These are phyloP conservation scores for Sorex araneus DNA, from an alignment of 2,113 vertebrate genomes.

Conservation along the genomic window DNA sequence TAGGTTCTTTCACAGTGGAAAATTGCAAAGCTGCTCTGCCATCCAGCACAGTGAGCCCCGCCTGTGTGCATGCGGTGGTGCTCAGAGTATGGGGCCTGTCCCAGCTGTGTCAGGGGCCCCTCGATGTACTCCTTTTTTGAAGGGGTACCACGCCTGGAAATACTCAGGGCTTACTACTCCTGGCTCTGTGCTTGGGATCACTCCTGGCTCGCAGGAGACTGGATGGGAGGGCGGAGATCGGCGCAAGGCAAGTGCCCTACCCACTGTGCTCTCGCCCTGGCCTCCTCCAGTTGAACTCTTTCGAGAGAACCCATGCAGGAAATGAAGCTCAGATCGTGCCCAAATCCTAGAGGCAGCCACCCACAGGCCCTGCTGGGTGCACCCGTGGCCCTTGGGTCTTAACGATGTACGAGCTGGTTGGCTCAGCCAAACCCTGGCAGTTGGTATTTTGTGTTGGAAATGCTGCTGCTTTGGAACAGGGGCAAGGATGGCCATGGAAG, in stretches of 20 bases:
- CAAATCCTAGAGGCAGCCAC: not conserved
- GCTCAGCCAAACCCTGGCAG: constrained; percentile 16
- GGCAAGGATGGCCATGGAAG: not conserved
- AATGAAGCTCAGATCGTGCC: constrained; percentile 3
- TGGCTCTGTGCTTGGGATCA: no score
- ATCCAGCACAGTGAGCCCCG: not conserved
- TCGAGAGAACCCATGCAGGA: constrained; percentile 7
- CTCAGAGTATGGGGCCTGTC: no score
- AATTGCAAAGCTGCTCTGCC: not conserved
- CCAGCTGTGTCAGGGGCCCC: no score
- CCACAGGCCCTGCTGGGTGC: not conserved
- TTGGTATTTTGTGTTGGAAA: not conserved
- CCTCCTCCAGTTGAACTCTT: constrained; percentile 41
- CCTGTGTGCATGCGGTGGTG: not conserved
- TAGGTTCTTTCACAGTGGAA: not conserved
- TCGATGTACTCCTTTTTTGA: no score
- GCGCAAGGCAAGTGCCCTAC: no score
- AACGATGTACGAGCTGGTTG: not conserved
- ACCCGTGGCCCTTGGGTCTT: not conserved
- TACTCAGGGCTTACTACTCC: no score
- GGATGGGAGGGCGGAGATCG: no score
- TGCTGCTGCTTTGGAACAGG: not conserved
- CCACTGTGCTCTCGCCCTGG: not conserved
- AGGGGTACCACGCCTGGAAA: no score
- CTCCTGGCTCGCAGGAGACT: no score